phyloP scores from a whole-genome alignment of 2,113 vertebrate genomes.

The Myrmophylax atrothorax region DNA sequence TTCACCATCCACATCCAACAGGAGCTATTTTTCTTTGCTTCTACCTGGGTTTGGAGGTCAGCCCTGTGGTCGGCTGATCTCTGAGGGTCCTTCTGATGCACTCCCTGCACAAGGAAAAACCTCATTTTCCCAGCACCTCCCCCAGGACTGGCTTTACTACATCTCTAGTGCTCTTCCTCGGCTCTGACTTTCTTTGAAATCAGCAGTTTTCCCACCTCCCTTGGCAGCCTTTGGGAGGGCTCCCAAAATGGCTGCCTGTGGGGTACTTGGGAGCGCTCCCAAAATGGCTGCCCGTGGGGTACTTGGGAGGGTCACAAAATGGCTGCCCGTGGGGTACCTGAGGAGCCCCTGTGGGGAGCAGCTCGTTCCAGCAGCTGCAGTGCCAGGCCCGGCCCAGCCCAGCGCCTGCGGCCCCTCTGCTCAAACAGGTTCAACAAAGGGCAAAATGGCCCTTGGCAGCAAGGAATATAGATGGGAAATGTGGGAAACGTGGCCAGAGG shows the following conservation, averaged over 20 bases:
- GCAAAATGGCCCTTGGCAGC: accelerated
- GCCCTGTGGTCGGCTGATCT: accelerated
- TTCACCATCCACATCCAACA: accelerated
- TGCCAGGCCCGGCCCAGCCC: not conserved
- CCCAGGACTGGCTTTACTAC: not conserved
- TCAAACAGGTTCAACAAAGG: not conserved
- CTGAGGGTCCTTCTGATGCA: not conserved
- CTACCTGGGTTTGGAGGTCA: not conserved
- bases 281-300: not conserved
- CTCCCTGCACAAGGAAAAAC: not conserved
- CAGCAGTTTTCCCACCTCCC: accelerated
- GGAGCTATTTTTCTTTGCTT: accelerated
- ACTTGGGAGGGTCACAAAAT: too few relatives aligned
- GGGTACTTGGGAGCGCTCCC: accelerated
- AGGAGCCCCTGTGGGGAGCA: not conserved
- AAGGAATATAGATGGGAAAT: accelerated
- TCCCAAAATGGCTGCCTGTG: not conserved
- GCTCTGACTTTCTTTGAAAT: not conserved
- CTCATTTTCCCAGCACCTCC: not conserved
- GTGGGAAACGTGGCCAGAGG: accelerated
- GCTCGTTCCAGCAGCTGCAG: accelerated
- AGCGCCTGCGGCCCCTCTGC: accelerated
- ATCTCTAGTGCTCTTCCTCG: not conserved
- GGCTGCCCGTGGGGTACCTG: not conserved
- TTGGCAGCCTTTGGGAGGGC: accelerated